Base-by-base conservation (phyloP, 2,888 invertebrate species). In the Synergus umbraculus region DNA sequence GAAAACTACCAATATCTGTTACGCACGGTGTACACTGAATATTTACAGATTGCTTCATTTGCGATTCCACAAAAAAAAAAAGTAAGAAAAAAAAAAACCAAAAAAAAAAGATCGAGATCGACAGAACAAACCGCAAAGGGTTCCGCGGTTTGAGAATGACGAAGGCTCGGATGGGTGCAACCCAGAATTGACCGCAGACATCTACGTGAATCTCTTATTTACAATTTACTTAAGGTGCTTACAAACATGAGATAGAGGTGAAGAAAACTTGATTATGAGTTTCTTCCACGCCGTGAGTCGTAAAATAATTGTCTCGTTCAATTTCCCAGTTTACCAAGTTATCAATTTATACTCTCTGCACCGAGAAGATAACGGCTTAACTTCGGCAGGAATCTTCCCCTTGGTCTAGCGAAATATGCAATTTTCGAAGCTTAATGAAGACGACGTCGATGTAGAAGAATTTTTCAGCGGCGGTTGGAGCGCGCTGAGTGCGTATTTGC, bases 61-160 rank as follows among this genome's bases (percentile, higher is more conserved):
- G 44, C 12, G 1, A 44, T 44, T 13, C 44, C 10, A 1, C 1
- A n/a, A 5, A 49, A 49, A 5, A 49, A 49, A 49, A 0, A 4
- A 29, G 22, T 29, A 29, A 29, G 1, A 8, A 43, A 43, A 46
- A 13, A 46, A 2, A 49, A 1, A 49, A 49, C 15, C 1, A 15
- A 10, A 44, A 44, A 49, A 15, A 49, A 3, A 54, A 0, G 0
- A 18, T 66, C 18, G 5, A 9, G 18, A 10, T 44, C 18, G 29
- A 29, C 69, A 69, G 12, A 69, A 69, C 29, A 29, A 12, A 69
- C 49, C 69, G 29, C 66, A 67, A 44, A 44, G 64, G 64, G 66
- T 44, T 43, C 22, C 66, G 41, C n/a, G 44, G 66, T 66, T 43
- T 66, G 43, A 66, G 43, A 43, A 66, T 43, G 65, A 65, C n/a